A percentile compares a stretch with the other conserved stretches of the same genome.
Evolutionary conservation across 2,797 vertebrate species (phyloP).

Genomic region (Amblyraja radiata): DNA sequence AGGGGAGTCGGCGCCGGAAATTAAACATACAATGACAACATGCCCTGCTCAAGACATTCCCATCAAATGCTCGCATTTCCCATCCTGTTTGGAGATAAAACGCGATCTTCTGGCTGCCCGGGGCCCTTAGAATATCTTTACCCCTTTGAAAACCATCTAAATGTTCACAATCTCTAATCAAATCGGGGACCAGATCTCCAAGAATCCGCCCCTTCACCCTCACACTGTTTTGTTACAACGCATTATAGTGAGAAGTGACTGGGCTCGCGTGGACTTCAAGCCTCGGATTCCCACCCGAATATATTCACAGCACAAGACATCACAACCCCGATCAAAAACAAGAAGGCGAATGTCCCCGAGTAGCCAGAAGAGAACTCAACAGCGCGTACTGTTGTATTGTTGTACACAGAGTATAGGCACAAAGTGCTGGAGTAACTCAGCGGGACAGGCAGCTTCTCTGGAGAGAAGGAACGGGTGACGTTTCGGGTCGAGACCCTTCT

Average conservation of each 20-base stretch:
- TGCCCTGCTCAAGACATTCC: conserved; percentile 71
- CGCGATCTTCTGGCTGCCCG: neutral
- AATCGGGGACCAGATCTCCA: no score
- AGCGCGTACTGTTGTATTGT: no score
- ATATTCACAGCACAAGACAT: neutral
- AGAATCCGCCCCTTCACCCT: no score
- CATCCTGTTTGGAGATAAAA: conserved; percentile 47
- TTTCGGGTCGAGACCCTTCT: no score
- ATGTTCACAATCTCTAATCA: neutral
- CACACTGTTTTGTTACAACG: neutral
- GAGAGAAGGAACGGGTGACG: no score
- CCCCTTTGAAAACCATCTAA: neutral
- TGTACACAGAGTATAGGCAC: no score
- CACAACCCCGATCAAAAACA: neutral
- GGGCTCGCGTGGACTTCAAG: neutral
- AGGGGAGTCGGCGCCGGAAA: conserved; percentile 68
- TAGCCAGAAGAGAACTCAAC: neutral
- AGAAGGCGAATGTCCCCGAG: no score
- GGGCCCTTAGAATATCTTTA: neutral
- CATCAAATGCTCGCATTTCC: conserved; percentile 70
- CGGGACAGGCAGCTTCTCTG: no score
- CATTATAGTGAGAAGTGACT: neutral
- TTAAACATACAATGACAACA: conserved; percentile 97
- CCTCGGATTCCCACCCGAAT: neutral
- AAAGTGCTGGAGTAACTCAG: no score